A percentile compares a stretch with the other conserved stretches of the same genome.
Evolutionary conservation across 2,888 invertebrate genomes (phyloP).

Genomic region (Diplolepis rosae): DNA sequence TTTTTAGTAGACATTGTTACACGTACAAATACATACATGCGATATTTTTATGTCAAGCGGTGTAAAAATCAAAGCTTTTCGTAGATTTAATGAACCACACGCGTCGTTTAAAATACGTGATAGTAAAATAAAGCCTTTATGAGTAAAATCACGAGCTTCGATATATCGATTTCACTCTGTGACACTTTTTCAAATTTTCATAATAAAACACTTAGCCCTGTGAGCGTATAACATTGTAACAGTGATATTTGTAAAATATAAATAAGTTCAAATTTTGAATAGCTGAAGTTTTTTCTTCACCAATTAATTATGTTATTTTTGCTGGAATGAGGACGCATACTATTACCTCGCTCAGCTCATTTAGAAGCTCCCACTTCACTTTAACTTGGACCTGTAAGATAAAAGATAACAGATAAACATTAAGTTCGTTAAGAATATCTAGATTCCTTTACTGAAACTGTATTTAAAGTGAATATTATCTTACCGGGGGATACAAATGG

Average conservation of each 20-base stretch:
- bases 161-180: background rate
- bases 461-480: background rate
- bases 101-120: background rate
- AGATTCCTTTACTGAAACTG: background rate
- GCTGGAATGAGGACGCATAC: background rate
- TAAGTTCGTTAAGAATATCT: background rate
- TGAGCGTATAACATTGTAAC: slow-evolving; percentile 19
- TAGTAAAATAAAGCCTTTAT: slow-evolving; percentile 6
- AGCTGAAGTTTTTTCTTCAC: background rate
- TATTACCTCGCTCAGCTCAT: background rate
- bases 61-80: background rate
- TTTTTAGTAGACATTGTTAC: slow-evolving; percentile 51
- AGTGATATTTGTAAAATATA: slow-evolving; percentile 29
- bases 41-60: slow-evolving; percentile 44
- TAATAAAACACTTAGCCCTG: slow-evolving; percentile 25
- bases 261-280: background rate
- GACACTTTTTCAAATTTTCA: background rate
- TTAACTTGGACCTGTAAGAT: background rate
- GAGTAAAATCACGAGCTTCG: background rate
- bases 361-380: background rate
- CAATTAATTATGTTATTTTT: background rate
- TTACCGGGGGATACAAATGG: background rate
- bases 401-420: background rate
- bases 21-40: slow-evolving; percentile 50
- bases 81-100: background rate